phyloP scores from a whole-genome alignment of 2,888 invertebrate species.

The Xestia sexstrigata region DNA sequence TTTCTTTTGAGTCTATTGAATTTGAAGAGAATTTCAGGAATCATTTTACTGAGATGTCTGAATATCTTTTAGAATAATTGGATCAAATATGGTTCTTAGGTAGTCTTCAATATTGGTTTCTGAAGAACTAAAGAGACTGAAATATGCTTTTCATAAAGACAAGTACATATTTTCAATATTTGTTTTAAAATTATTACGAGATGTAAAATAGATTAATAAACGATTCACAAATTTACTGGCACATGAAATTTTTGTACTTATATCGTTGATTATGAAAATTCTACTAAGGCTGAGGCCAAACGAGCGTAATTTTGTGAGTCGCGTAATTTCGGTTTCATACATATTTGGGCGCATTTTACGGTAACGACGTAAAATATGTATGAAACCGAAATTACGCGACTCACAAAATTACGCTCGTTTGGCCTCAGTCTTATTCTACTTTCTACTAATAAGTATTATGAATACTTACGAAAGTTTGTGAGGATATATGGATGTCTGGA shows the following conservation, averaged over 20 bases:
- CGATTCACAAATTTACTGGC: not conserved
- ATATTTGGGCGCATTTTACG: too few species aligned
- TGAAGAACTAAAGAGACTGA: not conserved
- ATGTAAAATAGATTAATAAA: not conserved
- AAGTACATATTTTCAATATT: not conserved
- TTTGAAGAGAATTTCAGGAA: slow-evolving; percentile 10
- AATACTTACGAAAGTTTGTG: too few species aligned
- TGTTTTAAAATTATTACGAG: not conserved
- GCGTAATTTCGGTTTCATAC: too few species aligned
- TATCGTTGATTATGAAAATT: not conserved
- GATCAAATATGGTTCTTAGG: slow-evolving; percentile 6
- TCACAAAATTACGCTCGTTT: too few species aligned
- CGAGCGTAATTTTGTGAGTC: too few species aligned
- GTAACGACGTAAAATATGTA: too few species aligned
- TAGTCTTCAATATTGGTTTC: slow-evolving; percentile 13
- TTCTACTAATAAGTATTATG: too few species aligned
- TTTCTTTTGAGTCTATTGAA: slow-evolving; percentile 24
- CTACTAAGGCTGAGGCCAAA: too few species aligned
- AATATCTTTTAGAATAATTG: slow-evolving; percentile 18
- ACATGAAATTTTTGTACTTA: not conserved
- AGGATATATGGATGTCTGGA: too few species aligned
- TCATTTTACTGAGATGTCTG: slow-evolving; percentile 24
- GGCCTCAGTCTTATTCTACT: too few species aligned
- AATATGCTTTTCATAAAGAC: not conserved
- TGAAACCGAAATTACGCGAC: too few species aligned